These are phyloP conservation scores for Nephrotoma guestfalica DNA, from an alignment of 2,888 invertebrate species.

Conservation along the genomic window DNA sequence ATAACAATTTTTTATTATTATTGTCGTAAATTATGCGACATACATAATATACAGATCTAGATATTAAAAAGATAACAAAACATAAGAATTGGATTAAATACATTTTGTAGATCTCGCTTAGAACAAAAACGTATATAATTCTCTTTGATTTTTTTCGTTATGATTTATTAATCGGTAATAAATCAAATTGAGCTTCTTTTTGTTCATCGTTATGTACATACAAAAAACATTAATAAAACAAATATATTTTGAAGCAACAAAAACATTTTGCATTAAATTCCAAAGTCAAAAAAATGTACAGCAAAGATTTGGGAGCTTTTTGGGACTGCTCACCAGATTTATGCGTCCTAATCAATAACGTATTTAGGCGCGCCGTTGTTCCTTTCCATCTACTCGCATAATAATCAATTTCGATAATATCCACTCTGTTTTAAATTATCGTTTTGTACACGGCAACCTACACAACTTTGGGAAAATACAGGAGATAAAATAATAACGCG, in stretches of 20 bases:
- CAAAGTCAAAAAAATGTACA: background rate
- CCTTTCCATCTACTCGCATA: no score
- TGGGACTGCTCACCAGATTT: no score
- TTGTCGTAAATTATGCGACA: background rate
- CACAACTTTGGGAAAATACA: no score
- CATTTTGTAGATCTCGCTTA: background rate
- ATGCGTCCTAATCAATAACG: no score
- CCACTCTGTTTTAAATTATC: no score
- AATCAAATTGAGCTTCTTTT: background rate
- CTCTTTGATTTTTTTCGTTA: background rate
- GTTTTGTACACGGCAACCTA: no score
- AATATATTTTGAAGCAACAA: no score
- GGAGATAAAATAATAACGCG: background rate
- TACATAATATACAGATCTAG: background rate
- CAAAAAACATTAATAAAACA: no score
- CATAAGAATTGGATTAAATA: background rate
- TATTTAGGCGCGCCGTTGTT: no score
- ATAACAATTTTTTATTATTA: background rate
- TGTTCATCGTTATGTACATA: background rate
- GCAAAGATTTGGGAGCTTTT: background rate
- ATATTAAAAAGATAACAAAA: background rate
- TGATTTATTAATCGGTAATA: background rate
- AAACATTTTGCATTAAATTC: no score
- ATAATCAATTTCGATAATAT: no score
- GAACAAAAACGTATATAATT: background rate